These are phyloP conservation scores for Scleropages formosus DNA, from an alignment of 2,797 vertebrate genomes.

Conservation along the genomic window DNA sequence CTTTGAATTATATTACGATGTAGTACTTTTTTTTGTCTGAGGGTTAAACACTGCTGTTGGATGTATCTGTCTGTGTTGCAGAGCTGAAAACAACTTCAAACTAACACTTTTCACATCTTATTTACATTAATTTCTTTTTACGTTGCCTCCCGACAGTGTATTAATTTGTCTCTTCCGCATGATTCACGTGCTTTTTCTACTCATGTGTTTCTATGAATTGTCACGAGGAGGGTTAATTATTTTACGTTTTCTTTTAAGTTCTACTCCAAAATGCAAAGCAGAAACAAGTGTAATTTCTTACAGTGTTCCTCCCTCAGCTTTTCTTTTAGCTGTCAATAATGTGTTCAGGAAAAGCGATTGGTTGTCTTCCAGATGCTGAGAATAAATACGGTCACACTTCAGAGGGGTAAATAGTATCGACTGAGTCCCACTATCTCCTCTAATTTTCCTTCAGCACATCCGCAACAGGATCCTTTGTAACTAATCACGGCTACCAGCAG, in stretches of 20 bases:
- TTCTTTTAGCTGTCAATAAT: slow-evolving; percentile 75
- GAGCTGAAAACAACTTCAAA: slow-evolving; percentile 30
- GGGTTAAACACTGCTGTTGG: slow-evolving; percentile 43
- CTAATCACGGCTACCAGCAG: slow-evolving; percentile 58
- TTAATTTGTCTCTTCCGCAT: slow-evolving; percentile 33
- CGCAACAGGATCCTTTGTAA: slow-evolving; percentile 61
- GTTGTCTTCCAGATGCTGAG: slow-evolving; percentile 74
- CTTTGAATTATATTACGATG: background rate
- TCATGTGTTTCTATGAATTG: slow-evolving; percentile 43
- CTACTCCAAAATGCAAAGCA: slow-evolving; percentile 61
- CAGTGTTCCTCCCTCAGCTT: slow-evolving; percentile 73
- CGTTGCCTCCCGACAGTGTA: slow-evolving; percentile 31
- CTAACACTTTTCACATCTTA: slow-evolving; percentile 36
- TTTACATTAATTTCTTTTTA: slow-evolving; percentile 38
- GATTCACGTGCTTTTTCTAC: slow-evolving; percentile 38
- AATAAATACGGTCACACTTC: slow-evolving; percentile 75
- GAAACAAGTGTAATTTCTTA: slow-evolving; percentile 67
- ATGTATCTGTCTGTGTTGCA: slow-evolving; percentile 18
- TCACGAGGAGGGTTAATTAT: slow-evolving; percentile 55
- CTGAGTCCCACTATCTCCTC: slow-evolving; percentile 66
- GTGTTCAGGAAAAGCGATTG: slow-evolving; percentile 64
- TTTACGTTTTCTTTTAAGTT: slow-evolving; percentile 55
- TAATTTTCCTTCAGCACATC: slow-evolving; percentile 58
- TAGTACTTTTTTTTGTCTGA: slow-evolving; percentile 35
- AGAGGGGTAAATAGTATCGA: slow-evolving; percentile 75